These are phyloP conservation scores for Corythaeola cristata DNA, from an alignment of 2,113 vertebrate species.

Conservation along the genomic window DNA sequence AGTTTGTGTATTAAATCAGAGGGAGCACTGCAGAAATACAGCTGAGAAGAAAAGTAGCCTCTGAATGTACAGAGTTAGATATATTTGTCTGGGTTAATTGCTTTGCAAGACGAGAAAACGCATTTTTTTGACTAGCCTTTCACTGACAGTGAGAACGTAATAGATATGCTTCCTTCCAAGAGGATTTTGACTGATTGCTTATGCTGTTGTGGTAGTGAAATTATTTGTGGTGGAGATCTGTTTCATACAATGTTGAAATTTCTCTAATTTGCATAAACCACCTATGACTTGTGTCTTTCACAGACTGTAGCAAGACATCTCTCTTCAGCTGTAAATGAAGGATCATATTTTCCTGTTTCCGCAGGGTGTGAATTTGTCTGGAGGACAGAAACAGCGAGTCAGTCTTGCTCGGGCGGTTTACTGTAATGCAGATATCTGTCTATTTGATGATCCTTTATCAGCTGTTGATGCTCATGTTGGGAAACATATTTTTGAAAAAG, in stretches of 20 bases:
- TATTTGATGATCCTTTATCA: constrained; percentile 93
- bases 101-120: background rate
- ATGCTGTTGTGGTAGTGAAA: background rate
- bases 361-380: constrained; percentile 94
- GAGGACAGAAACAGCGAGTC: constrained; percentile 94
- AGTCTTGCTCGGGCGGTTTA: constrained; percentile 92
- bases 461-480: constrained; percentile 94
- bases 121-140: background rate
- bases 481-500: constrained; percentile 93
- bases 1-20: background rate
- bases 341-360: background rate
- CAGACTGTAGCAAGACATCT: background rate
- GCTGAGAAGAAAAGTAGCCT: background rate
- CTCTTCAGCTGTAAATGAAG: background rate
- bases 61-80: background rate
- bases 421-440: constrained; percentile 83
- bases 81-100: background rate
- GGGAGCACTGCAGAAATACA: background rate
- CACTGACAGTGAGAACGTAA: background rate
- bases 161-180: background rate
- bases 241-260: background rate
- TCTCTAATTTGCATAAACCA: background rate
- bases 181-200: background rate
- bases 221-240: background rate
- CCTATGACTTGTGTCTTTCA: background rate